Conservation (phyloP, 2,888 invertebrate species). For the Lithophane socia region DNA sequence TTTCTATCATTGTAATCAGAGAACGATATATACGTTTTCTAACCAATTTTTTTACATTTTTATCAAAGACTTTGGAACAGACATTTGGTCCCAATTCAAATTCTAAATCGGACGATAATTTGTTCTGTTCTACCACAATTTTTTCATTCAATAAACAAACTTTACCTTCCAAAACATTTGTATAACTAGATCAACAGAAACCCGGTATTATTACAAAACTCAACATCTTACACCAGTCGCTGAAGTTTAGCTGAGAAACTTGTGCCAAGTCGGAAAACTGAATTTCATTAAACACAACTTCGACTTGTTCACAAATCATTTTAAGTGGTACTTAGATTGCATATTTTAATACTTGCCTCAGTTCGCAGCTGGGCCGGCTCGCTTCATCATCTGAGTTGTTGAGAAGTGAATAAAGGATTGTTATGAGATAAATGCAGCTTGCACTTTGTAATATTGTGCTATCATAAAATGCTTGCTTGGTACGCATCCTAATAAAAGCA, state of each 20-base stretch:
- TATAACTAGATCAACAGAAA: conserved; percentile 15
- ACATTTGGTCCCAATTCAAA: not conserved
- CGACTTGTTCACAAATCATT: conserved; percentile 56
- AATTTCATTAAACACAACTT: conserved; percentile 62
- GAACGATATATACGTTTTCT: not conserved
- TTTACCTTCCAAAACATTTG: not conserved
- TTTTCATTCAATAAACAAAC: not conserved
- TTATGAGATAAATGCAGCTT: conserved; percentile 3
- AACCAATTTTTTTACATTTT: not conserved
- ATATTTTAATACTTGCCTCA: conserved; percentile 50
- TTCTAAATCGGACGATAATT: not conserved
- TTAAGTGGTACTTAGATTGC: conserved; percentile 49
- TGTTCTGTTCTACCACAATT: no score
- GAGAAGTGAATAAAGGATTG: conserved; percentile 29
- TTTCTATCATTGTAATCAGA: not conserved
- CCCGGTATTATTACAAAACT: conserved; percentile 10
- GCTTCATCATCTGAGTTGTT: conserved; percentile 18
- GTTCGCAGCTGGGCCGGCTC: conserved; percentile 30
- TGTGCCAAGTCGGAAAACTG: conserved; percentile 43
- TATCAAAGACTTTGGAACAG: not conserved
- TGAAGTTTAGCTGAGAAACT: conserved; percentile 44
- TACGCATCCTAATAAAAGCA: not conserved
- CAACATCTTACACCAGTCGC: conserved; percentile 31
- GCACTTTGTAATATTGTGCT: not conserved
- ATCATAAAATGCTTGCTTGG: not conserved